These are phyloP conservation scores for Melanophora roralis DNA, from an alignment of 2,888 invertebrate species.

Conservation along the genomic window DNA sequence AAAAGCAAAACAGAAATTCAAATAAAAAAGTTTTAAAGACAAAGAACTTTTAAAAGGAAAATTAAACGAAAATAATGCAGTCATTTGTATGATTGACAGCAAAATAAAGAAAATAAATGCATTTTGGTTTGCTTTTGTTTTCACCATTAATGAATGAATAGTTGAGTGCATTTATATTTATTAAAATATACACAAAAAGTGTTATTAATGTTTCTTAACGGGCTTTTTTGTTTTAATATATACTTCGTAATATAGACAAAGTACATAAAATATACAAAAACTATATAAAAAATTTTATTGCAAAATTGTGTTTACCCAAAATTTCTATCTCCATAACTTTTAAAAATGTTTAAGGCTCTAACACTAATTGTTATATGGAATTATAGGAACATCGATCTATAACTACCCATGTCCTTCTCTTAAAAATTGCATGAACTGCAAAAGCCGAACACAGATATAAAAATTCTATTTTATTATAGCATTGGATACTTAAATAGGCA, in stretches of 20 bases:
- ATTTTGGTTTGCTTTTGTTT: slow-evolving; percentile 45
- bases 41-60: slow-evolving; percentile 24
- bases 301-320: too few relatives aligned
- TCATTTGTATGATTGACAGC: slow-evolving; percentile 45
- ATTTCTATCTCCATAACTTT: too few relatives aligned
- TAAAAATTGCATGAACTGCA: too few relatives aligned
- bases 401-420: too few relatives aligned
- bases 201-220: slow-evolving; percentile 3
- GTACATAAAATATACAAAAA: not conserved
- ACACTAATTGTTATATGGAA: too few relatives aligned
- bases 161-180: slow-evolving; percentile 44
- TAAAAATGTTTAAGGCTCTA: too few relatives aligned
- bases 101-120: slow-evolving; percentile 21
- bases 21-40: slow-evolving; percentile 4
- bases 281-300: too few relatives aligned
- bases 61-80: slow-evolving; percentile 42
- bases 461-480: too few relatives aligned
- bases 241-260: not conserved
- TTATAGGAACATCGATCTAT: too few relatives aligned
- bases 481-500: too few relatives aligned
- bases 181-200: slow-evolving; percentile 32
- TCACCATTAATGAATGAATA: slow-evolving; percentile 14
- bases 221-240: too few relatives aligned
- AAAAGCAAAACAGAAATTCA: not conserved
- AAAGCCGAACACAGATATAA: too few relatives aligned